A percentile compares a stretch with the other conserved stretches of the same genome.
phyloP scores from a whole-genome alignment of 2,888 invertebrate species.

The Microplitis deprimator region DNA sequence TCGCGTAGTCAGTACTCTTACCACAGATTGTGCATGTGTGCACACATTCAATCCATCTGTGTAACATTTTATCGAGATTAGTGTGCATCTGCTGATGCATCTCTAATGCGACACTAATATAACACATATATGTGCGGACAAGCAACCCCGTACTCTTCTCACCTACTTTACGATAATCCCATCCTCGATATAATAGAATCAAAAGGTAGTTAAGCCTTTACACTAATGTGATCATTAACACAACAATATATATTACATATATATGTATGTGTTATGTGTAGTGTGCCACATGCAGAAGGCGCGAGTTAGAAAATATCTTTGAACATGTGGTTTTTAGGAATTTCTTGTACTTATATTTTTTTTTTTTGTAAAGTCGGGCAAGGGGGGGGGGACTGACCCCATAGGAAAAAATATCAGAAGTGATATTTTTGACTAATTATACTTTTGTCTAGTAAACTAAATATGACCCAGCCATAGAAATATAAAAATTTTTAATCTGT shows the following conservation, averaged over 20 bases:
- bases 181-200: slow-evolving; percentile 47
- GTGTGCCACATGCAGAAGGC: slow-evolving; percentile 62
- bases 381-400: too few relatives aligned
- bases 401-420: too few relatives aligned
- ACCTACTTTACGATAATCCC: slow-evolving; percentile 67
- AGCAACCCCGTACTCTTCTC: slow-evolving; percentile 52
- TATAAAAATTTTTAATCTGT: too few relatives aligned
- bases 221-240: slow-evolving; percentile 52
- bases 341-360: too few relatives aligned
- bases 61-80: not conserved
- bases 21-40: not conserved
- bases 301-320: slow-evolving; percentile 43
- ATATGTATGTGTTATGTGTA: not conserved
- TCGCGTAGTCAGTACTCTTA: not conserved
- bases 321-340: not conserved
- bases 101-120: slow-evolving; percentile 60
- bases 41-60: too few relatives aligned
- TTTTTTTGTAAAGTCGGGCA: too few relatives aligned
- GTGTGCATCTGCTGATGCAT: slow-evolving; percentile 49
- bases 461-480: too few relatives aligned
- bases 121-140: slow-evolving; percentile 33
- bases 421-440: too few relatives aligned
- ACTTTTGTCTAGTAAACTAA: too few relatives aligned
- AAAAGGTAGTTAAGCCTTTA: slow-evolving; percentile 41
- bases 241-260: slow-evolving; percentile 23